These are phyloP conservation scores for Leptinotarsa texana DNA, from an alignment of 1,140 invertebrate species.

Conservation along the genomic window DNA sequence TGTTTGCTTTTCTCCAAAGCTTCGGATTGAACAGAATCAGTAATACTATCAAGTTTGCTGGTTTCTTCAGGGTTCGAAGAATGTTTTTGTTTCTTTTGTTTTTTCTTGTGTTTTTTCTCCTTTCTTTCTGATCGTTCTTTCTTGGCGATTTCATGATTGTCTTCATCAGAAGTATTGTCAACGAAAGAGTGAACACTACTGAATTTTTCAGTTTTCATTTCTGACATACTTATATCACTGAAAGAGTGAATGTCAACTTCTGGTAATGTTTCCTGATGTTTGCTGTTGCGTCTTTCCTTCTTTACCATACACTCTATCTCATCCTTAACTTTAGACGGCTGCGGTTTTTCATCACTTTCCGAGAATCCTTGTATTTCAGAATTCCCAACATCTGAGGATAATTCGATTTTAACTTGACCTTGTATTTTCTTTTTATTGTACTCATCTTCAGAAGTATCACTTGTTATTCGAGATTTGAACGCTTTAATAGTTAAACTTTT, in stretches of 20 bases:
- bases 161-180: slow-evolving; percentile 63
- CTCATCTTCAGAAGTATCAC: slow-evolving; percentile 67
- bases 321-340: slow-evolving; percentile 51
- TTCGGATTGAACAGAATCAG: slow-evolving; percentile 44
- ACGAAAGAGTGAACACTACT: slow-evolving; percentile 45
- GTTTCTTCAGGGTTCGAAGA: slow-evolving; percentile 65
- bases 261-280: slow-evolving; percentile 42
- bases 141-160: slow-evolving; percentile 51
- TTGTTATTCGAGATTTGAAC: slow-evolving; percentile 62
- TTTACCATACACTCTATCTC: slow-evolving; percentile 47
- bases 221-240: slow-evolving; percentile 34
- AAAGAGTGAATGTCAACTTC: slow-evolving; percentile 42
- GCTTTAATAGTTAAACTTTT: slow-evolving; percentile 58
- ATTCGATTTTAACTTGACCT: slow-evolving; percentile 10
- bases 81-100: slow-evolving; percentile 76
- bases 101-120: slow-evolving; percentile 79
- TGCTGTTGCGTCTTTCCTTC: slow-evolving; percentile 48
- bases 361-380: slow-evolving; percentile 26
- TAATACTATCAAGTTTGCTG: slow-evolving; percentile 52
- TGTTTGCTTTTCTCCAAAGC: slow-evolving; percentile 57
- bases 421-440: slow-evolving; percentile 42
- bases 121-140: slow-evolving; percentile 59
- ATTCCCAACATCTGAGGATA: neutral
- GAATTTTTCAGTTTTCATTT: slow-evolving; percentile 48
- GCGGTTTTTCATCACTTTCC: slow-evolving; percentile 34